Conservation (phyloP, 2,797 vertebrate genomes). For the Clarias laeviceps region DNA sequence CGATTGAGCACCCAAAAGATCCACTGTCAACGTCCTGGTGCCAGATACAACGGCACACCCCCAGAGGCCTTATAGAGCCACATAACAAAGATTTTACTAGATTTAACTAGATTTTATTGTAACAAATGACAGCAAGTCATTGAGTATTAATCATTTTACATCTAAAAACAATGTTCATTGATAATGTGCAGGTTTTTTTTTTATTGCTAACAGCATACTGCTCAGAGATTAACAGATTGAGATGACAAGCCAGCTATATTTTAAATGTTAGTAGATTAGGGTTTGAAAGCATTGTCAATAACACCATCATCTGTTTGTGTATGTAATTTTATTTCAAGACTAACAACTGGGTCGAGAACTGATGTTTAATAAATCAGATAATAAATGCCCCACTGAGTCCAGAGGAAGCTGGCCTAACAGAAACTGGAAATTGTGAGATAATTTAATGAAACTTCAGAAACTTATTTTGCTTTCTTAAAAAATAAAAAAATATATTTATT, state of each 20-base stretch:
- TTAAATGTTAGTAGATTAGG: background rate
- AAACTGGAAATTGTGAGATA: slow-evolving; percentile 73
- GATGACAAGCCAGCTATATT: background rate
- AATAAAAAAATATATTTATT: slow-evolving; percentile 65
- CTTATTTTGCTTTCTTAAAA: slow-evolving; percentile 74
- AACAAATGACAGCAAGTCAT: background rate
- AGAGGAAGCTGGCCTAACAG: slow-evolving; percentile 50
- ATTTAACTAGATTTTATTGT: too few species aligned
- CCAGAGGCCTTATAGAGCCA: too few species aligned
- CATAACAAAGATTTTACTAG: too few species aligned
- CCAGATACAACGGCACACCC: too few species aligned
- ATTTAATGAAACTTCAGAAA: slow-evolving; percentile 74
- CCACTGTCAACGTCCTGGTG: too few species aligned
- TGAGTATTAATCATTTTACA: background rate
- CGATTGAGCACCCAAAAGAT: too few species aligned
- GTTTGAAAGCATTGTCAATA: background rate
- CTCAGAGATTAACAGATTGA: background rate
- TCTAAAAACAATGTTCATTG: background rate
- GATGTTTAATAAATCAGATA: slow-evolving; percentile 59
- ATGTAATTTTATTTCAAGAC: background rate
- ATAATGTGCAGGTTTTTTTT: background rate
- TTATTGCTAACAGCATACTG: background rate
- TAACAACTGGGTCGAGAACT: slow-evolving; percentile 50
- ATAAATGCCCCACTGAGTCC: slow-evolving; percentile 47
- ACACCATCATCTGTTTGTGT: background rate